These are phyloP conservation scores for Escarpia spicata DNA, from an alignment of 2,888 invertebrate species.

Conservation along the genomic window DNA sequence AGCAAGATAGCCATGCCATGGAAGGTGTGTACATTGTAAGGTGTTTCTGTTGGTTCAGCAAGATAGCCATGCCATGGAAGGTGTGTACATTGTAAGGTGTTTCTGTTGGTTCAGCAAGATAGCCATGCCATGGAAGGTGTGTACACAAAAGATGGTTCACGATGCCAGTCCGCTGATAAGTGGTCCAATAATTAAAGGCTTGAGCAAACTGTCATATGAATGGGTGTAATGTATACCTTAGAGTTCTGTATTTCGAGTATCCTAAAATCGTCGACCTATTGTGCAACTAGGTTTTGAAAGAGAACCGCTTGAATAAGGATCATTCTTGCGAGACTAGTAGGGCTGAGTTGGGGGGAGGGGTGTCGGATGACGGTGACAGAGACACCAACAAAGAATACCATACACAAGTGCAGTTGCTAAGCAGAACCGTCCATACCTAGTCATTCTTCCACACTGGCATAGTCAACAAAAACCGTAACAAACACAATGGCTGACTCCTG, in stretches of 20 bases:
- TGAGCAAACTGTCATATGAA: background rate
- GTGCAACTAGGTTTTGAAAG: background rate
- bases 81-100: too few relatives aligned
- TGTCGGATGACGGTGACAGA: background rate
- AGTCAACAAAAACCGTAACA: too few relatives aligned
- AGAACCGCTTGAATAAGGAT: background rate
- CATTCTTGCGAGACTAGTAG: background rate
- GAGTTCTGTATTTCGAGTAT: background rate
- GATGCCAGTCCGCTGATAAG: background rate
- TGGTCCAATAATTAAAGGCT: background rate
- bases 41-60: background rate
- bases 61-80: background rate
- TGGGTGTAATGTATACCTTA: background rate
- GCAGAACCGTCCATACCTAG: background rate
- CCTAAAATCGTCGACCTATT: background rate
- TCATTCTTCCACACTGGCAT: too few relatives aligned
- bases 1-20: background rate
- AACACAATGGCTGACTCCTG: too few relatives aligned
- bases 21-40: background rate
- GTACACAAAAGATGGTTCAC: background rate
- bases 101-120: background rate
- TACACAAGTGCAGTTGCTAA: background rate
- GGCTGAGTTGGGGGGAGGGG: background rate
- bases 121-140: background rate
- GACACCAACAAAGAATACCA: background rate